phyloP scores from a whole-genome alignment of 37 sponge, comb jelly and placozoan species.

The Hormiphora californensis region DNA sequence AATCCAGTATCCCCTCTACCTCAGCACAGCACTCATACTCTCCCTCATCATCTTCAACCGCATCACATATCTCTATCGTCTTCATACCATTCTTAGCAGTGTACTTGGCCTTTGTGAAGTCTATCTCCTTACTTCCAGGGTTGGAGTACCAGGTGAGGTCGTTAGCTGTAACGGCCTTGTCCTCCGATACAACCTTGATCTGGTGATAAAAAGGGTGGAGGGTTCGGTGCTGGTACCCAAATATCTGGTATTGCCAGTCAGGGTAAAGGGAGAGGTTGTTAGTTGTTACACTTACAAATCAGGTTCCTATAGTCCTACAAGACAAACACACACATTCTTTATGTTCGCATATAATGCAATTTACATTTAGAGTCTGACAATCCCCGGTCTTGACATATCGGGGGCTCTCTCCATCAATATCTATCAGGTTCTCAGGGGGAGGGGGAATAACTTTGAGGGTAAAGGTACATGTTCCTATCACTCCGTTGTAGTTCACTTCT shows the following conservation, averaged over 20 bases:
- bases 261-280: too few relatives aligned
- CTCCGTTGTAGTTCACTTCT: slow-evolving; percentile 11
- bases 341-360: too few relatives aligned
- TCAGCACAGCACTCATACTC: not conserved
- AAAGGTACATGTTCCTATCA: not conserved
- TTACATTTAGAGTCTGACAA: slow-evolving; percentile 9
- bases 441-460: not conserved
- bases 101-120: not conserved
- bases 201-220: too few relatives aligned
- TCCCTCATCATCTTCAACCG: not conserved
- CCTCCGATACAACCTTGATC: too few relatives aligned
- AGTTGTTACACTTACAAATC: too few relatives aligned
- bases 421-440: not conserved
- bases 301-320: too few relatives aligned
- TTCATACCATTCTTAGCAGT: not conserved
- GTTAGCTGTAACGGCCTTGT: too few relatives aligned
- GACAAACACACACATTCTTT: too few relatives aligned
- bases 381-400: not conserved
- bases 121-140: not conserved
- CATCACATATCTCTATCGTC: slow-evolving; percentile 3
- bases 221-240: too few relatives aligned
- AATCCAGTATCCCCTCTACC: not conserved
- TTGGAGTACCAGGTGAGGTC: not conserved
- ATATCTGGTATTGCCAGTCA: too few relatives aligned
- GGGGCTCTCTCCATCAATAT: slow-evolving; percentile 20